These are phyloP conservation scores for Eudyptes chrysolophus DNA, from an alignment of 2,113 vertebrate genomes.

Conservation along the genomic window DNA sequence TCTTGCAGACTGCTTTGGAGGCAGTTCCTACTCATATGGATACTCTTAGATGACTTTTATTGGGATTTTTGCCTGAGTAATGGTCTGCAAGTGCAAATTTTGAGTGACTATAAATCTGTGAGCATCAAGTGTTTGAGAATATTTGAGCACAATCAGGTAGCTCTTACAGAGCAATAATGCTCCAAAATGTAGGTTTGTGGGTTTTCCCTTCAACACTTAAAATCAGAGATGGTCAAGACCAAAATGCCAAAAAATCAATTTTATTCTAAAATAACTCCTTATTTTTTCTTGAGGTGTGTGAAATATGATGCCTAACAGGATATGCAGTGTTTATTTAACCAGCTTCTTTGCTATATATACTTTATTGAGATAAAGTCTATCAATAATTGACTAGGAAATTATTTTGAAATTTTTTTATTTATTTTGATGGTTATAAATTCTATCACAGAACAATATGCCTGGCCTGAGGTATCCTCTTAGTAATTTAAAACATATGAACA, in stretches of 20 bases:
- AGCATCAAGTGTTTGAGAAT: background rate
- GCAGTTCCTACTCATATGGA: background rate
- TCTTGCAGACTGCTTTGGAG: background rate
- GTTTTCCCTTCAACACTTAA: constrained; percentile 20
- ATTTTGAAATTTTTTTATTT: background rate
- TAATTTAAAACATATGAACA: background rate
- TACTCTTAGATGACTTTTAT: background rate
- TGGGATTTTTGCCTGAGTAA: background rate
- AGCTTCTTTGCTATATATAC: background rate
- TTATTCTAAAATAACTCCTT: constrained; percentile 2
- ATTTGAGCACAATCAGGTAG: background rate
- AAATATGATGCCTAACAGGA: background rate
- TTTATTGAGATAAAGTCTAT: background rate
- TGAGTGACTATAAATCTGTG: background rate
- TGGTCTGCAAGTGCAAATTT: background rate
- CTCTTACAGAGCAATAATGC: background rate
- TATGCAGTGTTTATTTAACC: background rate
- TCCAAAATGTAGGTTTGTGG: background rate
- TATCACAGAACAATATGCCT: background rate
- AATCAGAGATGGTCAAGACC: background rate
- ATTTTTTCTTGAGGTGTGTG: background rate
- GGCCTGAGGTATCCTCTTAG: background rate
- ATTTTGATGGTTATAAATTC: background rate
- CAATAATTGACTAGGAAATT: background rate
- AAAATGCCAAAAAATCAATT: constrained; percentile 3